Percentiles rank a stretch among this genome's conserved stretches.
These are phyloP conservation scores for Umimayanthus kanabou DNA, from an alignment of 92 coral and sea anemone genomes.

Conservation along the genomic window DNA sequence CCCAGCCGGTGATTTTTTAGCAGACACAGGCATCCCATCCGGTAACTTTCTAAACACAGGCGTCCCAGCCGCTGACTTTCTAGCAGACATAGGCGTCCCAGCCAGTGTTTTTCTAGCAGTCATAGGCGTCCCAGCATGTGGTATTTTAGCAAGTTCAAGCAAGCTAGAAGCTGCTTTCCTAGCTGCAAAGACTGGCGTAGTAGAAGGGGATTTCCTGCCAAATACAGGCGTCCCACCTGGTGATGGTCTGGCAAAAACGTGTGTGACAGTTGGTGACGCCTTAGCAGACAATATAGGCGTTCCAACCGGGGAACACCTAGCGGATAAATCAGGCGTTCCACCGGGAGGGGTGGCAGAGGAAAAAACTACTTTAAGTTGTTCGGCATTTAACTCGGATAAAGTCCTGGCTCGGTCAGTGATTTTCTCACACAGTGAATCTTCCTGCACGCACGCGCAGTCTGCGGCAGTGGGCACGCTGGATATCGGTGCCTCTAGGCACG, in stretches of 20 bases:
- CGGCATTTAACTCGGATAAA: conserved; percentile 13
- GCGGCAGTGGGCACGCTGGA: conserved; percentile 33
- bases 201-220: conserved; percentile 11
- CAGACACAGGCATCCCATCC: neutral
- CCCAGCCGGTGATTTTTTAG: too few species aligned
- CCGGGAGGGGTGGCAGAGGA: neutral
- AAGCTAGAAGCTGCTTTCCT: neutral
- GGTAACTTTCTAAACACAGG: neutral
- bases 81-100: neutral
- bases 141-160: neutral
- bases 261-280: neutral
- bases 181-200: neutral
- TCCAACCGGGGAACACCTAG: neutral
- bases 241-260: conserved; percentile 5
- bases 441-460: conserved; percentile 9
- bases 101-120: neutral
- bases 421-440: neutral
- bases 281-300: neutral
- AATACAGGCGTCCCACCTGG: conserved; percentile 32
- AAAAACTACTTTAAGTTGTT: neutral
- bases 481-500: conserved; percentile 27
- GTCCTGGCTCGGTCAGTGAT: conserved; percentile 25
- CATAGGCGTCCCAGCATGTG: conserved; percentile 16
- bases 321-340: conserved; percentile 1
- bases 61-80: neutral